Base-by-base conservation (phyloP, 2,888 invertebrate genomes). In the Ypsolopha scabrella region DNA sequence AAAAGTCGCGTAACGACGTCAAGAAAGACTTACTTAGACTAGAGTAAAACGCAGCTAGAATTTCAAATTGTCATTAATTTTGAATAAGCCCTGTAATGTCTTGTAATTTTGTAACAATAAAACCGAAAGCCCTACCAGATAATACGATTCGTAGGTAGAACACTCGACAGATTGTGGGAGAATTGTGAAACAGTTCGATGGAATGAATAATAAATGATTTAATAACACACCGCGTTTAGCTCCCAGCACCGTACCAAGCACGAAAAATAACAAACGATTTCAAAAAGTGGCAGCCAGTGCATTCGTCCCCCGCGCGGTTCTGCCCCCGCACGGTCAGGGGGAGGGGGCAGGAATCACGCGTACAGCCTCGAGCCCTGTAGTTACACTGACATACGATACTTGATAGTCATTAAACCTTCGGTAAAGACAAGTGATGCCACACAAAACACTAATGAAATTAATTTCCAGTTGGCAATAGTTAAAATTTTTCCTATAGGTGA, bases 151-250 rank as follows among this genome's bases (percentile, higher is more conserved):
- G 4, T 3, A 4, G 24, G 46, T 46, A 33, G 24, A 46, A 46
- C 34, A 24, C 34, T 46, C 46, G n/a, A 35, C 63, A 65, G 70
- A 67, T 75, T 75, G 80, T 82, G 79, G 80, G 82, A 80, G 80
- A 80, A 80, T 80, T 78, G 76, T 76, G 70, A 82, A 83, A 85
- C 83, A 79, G 80, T 80, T 85, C 81, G 80, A 75, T 76, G 80
- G 68, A 68, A 68, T 83, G 83, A 83, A 85, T 85, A 85, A 86
- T 85, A 85, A 83, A 85, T 85, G 81, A 83, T 82, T 85, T 85
- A 82, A 83, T 85, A 85, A 85, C 83, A 82, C 76, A 72, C 75
- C 75, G 74, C 74, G 80, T 80, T 80, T 79, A 24, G 78, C 77
- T 80, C 73, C 78, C 76, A 75, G 64, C 68, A 24, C 24, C 71